Evolutionary conservation across 2,888 invertebrate species (phyloP).

Genomic region (Caenorhabditis wallacei): DNA sequence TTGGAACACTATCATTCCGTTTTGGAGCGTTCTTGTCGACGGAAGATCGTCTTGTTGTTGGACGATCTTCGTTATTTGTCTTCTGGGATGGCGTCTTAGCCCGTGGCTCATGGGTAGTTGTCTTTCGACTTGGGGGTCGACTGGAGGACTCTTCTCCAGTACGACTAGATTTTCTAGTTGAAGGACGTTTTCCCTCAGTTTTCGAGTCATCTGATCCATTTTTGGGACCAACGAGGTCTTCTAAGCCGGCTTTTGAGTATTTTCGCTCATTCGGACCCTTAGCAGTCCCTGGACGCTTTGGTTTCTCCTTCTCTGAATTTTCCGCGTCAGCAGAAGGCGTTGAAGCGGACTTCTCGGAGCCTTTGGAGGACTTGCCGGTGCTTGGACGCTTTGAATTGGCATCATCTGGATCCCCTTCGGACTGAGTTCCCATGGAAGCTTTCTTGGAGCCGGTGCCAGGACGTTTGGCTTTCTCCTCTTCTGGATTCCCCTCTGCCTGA

Average conservation of each 20-base stretch:
- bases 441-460: neutral
- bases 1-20: conserved; percentile 44
- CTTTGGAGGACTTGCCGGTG: neutral
- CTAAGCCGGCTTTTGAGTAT: conserved; percentile 37
- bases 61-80: conserved; percentile 24
- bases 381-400: conserved; percentile 6
- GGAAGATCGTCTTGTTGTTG: conserved; percentile 42
- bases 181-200: conserved; percentile 34
- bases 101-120: conserved; percentile 31
- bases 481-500: no score
- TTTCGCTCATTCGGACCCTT: conserved; percentile 40
- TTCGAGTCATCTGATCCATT: neutral
- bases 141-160: neutral
- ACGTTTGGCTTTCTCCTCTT: neutral
- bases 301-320: neutral
- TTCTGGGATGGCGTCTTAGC: conserved; percentile 30
- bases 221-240: conserved; percentile 21
- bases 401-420: neutral
- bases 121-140: conserved; percentile 17
- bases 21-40: conserved; percentile 52
- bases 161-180: conserved; percentile 41
- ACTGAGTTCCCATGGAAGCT: neutral
- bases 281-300: conserved; percentile 43
- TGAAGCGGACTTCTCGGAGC: neutral
- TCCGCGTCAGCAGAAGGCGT: neutral